phyloP scores from a whole-genome alignment of 2,888 invertebrate genomes.

The Cantharis nigra region DNA sequence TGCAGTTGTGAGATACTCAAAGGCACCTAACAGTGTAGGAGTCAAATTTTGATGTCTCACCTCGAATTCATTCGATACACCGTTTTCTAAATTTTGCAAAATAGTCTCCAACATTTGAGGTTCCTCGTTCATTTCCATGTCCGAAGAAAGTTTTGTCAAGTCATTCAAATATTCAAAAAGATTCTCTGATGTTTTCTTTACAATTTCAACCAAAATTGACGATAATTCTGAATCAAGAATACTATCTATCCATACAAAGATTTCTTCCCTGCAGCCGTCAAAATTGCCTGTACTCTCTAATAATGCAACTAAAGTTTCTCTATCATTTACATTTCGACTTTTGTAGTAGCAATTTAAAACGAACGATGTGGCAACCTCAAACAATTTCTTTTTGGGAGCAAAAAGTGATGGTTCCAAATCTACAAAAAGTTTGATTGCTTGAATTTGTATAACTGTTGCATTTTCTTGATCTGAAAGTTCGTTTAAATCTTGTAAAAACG shows the following conservation, averaged over 20 bases:
- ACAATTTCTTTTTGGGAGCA: slow-evolving; percentile 40
- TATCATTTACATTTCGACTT: slow-evolving; percentile 45
- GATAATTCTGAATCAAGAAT: slow-evolving; percentile 5
- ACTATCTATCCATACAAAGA: slow-evolving; percentile 44
- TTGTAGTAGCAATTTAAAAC: slow-evolving; percentile 56
- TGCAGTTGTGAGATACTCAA: slow-evolving; percentile 46
- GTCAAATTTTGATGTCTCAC: slow-evolving; percentile 38
- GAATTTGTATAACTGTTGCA: slow-evolving; percentile 46
- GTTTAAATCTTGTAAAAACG: slow-evolving; percentile 25
- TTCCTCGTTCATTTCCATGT: background rate
- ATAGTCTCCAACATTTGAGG: slow-evolving; percentile 41
- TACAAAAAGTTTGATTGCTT: slow-evolving; percentile 54
- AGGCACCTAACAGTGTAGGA: slow-evolving; percentile 52
- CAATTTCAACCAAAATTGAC: slow-evolving; percentile 5
- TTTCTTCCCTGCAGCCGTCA: slow-evolving; percentile 66
- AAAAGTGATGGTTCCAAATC: slow-evolving; percentile 51
- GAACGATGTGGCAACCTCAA: slow-evolving; percentile 38
- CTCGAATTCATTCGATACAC: slow-evolving; percentile 32
- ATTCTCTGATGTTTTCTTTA: slow-evolving; percentile 14
- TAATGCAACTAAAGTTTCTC: slow-evolving; percentile 57
- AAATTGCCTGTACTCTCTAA: slow-evolving; percentile 69
- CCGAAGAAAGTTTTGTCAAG: slow-evolving; percentile 4
- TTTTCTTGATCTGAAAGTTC: background rate
- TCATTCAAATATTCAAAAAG: slow-evolving; percentile 22
- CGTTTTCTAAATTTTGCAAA: slow-evolving; percentile 54